Evolutionary conservation across 2,113 vertebrate species (phyloP).

Genomic region (Dermatemys mawii): DNA sequence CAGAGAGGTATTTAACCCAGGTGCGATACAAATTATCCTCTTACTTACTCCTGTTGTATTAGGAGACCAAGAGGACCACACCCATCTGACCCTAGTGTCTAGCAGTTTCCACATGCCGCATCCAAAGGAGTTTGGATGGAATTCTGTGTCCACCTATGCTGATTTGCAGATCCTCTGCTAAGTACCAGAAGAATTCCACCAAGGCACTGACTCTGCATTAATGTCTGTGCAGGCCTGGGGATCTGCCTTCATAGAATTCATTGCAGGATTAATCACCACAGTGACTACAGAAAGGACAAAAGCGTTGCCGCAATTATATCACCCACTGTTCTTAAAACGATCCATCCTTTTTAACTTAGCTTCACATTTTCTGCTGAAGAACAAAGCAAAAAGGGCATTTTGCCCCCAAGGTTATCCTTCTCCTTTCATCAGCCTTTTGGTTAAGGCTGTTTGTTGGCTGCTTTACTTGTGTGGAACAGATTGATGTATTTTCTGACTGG

Average conservation of each 20-base stretch:
- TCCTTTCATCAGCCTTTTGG: conserved; percentile 43
- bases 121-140: background rate
- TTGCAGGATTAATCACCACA: background rate
- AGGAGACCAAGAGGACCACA: background rate
- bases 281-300: background rate
- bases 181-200: background rate
- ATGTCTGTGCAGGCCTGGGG: background rate
- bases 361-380: conserved; percentile 15
- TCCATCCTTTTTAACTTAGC: background rate
- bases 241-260: background rate
- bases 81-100: background rate
- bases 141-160: background rate
- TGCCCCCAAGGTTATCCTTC: background rate
- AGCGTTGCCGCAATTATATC: background rate
- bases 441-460: conserved; percentile 24
- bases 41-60: background rate
- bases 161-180: background rate
- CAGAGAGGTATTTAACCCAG: background rate
- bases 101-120: too few species aligned
- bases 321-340: background rate
- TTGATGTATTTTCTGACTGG: conserved; percentile 20
- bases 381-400: conserved; percentile 1
- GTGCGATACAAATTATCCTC: background rate
- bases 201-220: background rate
- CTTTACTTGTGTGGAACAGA: conserved; percentile 18